phyloP scores from a whole-genome alignment of 2,888 invertebrate species.

The Ornithoptera priamus region DNA sequence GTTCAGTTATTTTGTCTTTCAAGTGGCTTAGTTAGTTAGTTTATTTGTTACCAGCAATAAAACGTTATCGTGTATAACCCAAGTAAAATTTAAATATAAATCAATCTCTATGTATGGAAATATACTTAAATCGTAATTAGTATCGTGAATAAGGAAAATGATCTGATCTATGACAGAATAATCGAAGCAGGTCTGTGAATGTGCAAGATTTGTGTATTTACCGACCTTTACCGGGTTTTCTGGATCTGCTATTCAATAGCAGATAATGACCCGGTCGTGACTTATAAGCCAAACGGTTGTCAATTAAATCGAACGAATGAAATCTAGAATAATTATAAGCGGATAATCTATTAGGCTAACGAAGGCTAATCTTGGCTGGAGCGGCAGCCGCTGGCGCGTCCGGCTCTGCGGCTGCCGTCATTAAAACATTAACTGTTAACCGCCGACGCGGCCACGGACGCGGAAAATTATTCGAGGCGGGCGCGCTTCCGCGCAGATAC shows the following conservation, averaged over 20 bases:
- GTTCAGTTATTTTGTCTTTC: no score
- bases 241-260: not conserved
- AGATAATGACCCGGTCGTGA: not conserved
- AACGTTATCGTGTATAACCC: no score
- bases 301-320: not conserved
- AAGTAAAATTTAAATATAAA: no score
- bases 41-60: no score
- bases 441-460: slow-evolving; percentile 62
- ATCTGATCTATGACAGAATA: no score
- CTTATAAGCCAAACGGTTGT: slow-evolving; percentile 1
- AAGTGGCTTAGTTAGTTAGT: no score
- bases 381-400: slow-evolving; percentile 15
- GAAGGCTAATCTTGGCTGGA: no score
- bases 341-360: slow-evolving; percentile 6
- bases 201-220: no score
- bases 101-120: no score
- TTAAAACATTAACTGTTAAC: slow-evolving; percentile 67
- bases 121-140: no score
- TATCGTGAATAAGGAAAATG: no score
- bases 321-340: not conserved
- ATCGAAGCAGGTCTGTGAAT: no score
- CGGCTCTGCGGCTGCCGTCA: slow-evolving; percentile 47
- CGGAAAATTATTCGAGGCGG: slow-evolving; percentile 70
- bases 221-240: not conserved
- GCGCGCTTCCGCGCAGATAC: slow-evolving; percentile 53